phyloP scores from a whole-genome alignment of 2,113 vertebrate species.

The Heterotilapia buettikoferi region DNA sequence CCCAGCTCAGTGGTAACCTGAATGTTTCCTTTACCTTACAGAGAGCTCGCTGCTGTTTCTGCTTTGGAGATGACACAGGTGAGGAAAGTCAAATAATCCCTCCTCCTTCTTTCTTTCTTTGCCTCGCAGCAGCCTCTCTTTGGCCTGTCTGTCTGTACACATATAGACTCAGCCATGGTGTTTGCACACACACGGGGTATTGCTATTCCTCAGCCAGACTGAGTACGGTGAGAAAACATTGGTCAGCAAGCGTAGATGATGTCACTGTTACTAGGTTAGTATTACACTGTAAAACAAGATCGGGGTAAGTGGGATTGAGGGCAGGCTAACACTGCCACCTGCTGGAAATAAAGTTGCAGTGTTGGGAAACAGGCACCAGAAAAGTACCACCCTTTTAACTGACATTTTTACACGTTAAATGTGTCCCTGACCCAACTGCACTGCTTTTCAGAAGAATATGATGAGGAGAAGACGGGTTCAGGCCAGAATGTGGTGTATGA shows the following conservation, averaged over 20 bases:
- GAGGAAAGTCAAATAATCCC: constrained; percentile 31
- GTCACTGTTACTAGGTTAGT: constrained; percentile 70
- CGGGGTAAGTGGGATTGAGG: not conserved
- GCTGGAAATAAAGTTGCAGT: constrained; percentile 6
- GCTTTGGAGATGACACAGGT: constrained; percentile 82
- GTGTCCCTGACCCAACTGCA: not conserved
- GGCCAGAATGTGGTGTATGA: constrained; percentile 86
- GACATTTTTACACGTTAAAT: not conserved
- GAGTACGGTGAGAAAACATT: constrained; percentile 57
- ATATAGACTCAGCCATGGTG: not conserved
- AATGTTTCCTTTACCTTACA: constrained; percentile 53
- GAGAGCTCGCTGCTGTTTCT: constrained; percentile 96
- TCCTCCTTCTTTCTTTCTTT: not conserved
- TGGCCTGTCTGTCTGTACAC: not conserved
- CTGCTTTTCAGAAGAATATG: constrained; percentile 70
- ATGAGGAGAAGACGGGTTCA: constrained; percentile 63
- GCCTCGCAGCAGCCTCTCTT: not conserved
- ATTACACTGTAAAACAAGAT: constrained; percentile 21
- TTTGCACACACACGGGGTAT: constrained; percentile 16
- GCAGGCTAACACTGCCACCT: constrained; percentile 50
- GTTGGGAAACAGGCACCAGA: not conserved
- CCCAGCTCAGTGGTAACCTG: not conserved
- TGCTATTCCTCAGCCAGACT: constrained; percentile 43
- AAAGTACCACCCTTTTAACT: not conserved
- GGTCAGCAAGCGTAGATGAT: constrained; percentile 67